These are phyloP conservation scores for Euschistus heros DNA, from an alignment of 1,140 invertebrate genomes.

Conservation along the genomic window DNA sequence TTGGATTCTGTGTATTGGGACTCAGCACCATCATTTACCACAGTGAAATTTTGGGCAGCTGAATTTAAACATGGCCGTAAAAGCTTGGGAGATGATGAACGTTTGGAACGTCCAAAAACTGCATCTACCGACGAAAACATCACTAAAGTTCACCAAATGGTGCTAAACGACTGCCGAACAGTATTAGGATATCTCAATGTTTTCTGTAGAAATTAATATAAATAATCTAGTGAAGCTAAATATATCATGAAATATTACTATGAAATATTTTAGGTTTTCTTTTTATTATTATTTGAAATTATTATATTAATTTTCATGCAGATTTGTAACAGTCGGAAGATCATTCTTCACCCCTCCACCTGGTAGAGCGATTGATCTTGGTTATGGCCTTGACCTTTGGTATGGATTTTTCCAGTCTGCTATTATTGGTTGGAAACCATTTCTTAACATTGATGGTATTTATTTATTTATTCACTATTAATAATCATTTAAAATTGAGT, in stretches of 20 bases:
- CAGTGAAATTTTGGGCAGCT: too few species aligned
- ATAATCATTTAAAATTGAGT: too few species aligned
- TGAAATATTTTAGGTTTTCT: constrained; percentile 1
- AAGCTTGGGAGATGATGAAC: too few species aligned
- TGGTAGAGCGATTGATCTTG: constrained; percentile 36
- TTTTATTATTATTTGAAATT: constrained; percentile 28
- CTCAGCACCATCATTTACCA: too few species aligned
- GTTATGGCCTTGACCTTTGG: constrained; percentile 56
- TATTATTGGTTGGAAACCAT: constrained; percentile 57
- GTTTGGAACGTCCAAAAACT: too few species aligned
- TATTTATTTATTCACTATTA: constrained; percentile 24
- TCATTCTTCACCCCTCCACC: constrained; percentile 42
- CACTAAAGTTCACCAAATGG: too few species aligned
- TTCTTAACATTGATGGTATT: constrained; percentile 62
- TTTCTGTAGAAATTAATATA: background rate
- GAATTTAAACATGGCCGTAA: too few species aligned
- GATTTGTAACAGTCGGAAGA: constrained; percentile 38
- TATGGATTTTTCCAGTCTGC: constrained; percentile 62
- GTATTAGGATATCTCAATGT: too few species aligned
- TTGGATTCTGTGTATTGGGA: too few species aligned
- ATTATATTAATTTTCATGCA: constrained; percentile 25
- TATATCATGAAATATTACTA: constrained; percentile 31
- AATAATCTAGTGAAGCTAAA: constrained; percentile 35
- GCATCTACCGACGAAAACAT: too few species aligned
- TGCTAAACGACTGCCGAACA: too few species aligned